Evolutionary conservation across 2,888 invertebrate genomes (phyloP).

Genomic region (Halictus quadricinctus): DNA sequence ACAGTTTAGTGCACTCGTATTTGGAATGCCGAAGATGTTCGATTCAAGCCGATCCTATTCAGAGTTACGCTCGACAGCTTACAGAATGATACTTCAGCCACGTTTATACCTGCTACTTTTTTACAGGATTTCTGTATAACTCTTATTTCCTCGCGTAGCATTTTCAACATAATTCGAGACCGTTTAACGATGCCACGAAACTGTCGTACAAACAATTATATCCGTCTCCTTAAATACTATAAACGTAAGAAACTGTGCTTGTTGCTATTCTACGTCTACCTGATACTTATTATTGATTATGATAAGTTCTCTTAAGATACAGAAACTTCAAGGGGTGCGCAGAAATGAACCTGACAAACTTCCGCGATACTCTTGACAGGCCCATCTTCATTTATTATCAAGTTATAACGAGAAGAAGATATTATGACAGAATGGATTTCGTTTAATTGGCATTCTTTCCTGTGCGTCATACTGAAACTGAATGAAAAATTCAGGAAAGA

Average conservation of each 20-base stretch:
- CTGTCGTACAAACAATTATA: neutral
- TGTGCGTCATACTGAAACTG: neutral
- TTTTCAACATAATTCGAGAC: neutral
- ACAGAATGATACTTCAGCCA: neutral
- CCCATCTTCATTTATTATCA: neutral
- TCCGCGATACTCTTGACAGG: neutral
- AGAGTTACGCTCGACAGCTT: neutral
- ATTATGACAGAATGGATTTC: neutral
- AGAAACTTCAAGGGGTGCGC: neutral
- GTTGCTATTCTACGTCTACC: neutral
- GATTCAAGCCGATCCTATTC: neutral
- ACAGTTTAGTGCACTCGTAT: conserved; percentile 1
- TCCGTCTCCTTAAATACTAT: neutral
- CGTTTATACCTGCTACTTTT: neutral
- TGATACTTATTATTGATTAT: neutral
- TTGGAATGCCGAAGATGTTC: neutral
- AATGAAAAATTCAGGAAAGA: neutral
- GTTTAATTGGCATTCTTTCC: neutral
- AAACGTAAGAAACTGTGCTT: neutral
- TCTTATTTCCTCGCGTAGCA: neutral
- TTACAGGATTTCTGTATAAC: neutral
- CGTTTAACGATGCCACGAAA: neutral
- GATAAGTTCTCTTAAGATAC: neutral
- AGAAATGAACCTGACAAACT: neutral
- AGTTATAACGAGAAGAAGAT: neutral